A percentile compares a stretch with the other conserved stretches of the same genome.
phyloP scores from a whole-genome alignment of 1,140 invertebrate species.

The Drosophila neocordata region DNA sequence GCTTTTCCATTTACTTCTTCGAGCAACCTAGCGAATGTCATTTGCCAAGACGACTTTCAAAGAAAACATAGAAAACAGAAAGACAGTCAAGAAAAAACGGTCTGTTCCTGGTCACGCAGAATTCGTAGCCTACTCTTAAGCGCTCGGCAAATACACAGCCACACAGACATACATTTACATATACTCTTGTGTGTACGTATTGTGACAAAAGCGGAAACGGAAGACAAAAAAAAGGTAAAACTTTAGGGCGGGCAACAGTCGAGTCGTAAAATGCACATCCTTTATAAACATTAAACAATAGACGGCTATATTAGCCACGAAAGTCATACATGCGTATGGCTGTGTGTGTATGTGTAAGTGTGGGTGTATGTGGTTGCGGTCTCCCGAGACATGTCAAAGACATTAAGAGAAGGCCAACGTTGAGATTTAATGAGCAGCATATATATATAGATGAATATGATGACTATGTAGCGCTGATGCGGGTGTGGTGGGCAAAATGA shows the following conservation, averaged over 20 bases:
- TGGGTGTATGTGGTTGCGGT: constrained; percentile 11
- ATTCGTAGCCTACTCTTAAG: constrained; percentile 62
- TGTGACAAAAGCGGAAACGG: constrained; percentile 44
- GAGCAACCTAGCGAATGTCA: neutral
- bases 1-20: neutral
- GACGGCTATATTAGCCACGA: constrained; percentile 44
- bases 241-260: constrained; percentile 48
- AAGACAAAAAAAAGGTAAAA: constrained; percentile 51
- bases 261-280: constrained; percentile 62
- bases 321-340: neutral
- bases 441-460: constrained; percentile 25
- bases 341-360: constrained; percentile 9
- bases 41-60: constrained; percentile 9
- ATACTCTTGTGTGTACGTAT: constrained; percentile 5
- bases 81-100: neutral
- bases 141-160: constrained; percentile 22
- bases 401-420: constrained; percentile 52
- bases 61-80: constrained; percentile 1
- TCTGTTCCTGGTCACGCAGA: constrained; percentile 20
- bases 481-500: constrained; percentile 31
- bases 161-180: constrained; percentile 4
- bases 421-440: constrained; percentile 42
- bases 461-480: constrained; percentile 5
- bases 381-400: constrained; percentile 54
- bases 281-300: constrained; percentile 62